Base-by-base conservation (phyloP, 2,113 vertebrate genomes). In the Sebastes schlegelii region DNA sequence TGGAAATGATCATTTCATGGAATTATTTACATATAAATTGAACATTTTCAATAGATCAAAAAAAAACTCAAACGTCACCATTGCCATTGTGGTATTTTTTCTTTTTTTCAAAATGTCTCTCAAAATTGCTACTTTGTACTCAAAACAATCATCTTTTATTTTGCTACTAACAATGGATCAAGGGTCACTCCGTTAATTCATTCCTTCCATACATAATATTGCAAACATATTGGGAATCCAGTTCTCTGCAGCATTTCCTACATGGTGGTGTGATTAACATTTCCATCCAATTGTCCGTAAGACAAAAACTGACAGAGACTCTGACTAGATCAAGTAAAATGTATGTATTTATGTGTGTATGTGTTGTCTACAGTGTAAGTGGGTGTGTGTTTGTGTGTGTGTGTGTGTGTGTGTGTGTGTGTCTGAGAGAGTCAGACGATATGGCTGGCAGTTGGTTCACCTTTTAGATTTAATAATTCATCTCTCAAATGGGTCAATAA, bases 401-500 rank as follows among this genome's bases (percentile, higher is more conserved):
- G 12, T 51, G 34, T 64, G 74, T 16, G 42, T 54, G 42, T 61
- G 76, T 58, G 57, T 58, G 60, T 42, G 34, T 63, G 34, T 48
- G 60, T 52, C 10, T 26, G 57, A 21, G 42, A 49, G n/a, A 58
- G 49, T 34, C 46, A 40, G 45, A 21, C 51, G 40, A 51, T 34
- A 40, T 60, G 23, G 34, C 68, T 86, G 80, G 80, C 71, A 84
- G 79, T 66, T 49, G 49, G 54, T 67, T 86, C 77, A 82, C 70
- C 45, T 82, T 82, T 84, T 61, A 77, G 17, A 79, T 84, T 77
- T 63, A 84, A 86, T 90, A 79, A 82, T 86, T 82, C 40, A 90
- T 82, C 76, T 77, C 68, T 83, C 65, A 86, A 84, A 84, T 80
- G 60, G 84, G 82, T 88, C 86, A 86, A 90, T 88, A 82, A 79